These are phyloP conservation scores for Nephrotoma flavescens DNA, from an alignment of 2,888 invertebrate species.

Conservation along the genomic window DNA sequence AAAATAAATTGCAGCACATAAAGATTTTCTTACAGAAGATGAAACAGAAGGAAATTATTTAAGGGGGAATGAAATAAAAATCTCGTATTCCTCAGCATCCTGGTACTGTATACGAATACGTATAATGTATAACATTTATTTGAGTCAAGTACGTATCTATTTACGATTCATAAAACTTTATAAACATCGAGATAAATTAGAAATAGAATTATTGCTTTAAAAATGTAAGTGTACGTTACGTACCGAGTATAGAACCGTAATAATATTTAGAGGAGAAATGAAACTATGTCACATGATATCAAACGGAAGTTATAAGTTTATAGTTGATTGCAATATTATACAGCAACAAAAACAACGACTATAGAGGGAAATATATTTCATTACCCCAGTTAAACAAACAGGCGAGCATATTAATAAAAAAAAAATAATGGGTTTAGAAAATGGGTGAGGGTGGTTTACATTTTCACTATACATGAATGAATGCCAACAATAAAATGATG, in stretches of 20 bases:
- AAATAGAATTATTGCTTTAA: neutral
- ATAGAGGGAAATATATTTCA: neutral
- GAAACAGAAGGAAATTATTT: neutral
- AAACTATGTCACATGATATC: neutral
- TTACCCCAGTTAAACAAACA: neutral
- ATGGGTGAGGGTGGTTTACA: neutral
- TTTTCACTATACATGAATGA: neutral
- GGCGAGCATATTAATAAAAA: neutral
- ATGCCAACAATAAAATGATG: neutral
- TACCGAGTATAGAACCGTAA: neutral
- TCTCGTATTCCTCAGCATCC: neutral
- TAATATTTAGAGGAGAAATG: neutral
- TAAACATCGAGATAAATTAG: neutral
- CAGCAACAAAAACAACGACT: neutral
- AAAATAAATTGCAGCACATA: neutral
- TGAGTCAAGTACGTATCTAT: neutral
- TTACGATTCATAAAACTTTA: neutral
- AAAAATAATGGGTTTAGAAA: neutral
- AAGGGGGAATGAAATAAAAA: neutral
- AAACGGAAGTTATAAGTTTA: neutral
- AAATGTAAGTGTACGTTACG: neutral
- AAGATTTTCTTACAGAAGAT: neutral
- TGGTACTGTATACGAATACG: neutral
- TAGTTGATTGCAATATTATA: neutral
- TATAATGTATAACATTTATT: no score